phyloP scores from a whole-genome alignment of 2,888 invertebrate species.

The Macrophya alboannulata region DNA sequence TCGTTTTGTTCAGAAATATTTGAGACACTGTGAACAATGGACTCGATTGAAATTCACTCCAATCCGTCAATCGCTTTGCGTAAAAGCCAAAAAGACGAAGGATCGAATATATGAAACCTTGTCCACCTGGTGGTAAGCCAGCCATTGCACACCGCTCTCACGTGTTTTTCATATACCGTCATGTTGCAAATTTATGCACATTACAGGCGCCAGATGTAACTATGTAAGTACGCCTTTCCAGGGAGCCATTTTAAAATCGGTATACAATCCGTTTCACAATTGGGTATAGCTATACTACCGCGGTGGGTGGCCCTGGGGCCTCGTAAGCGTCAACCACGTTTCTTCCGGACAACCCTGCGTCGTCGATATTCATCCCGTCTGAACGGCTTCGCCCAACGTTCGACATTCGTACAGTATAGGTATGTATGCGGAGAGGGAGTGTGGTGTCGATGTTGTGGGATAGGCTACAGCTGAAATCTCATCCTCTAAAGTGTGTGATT shows the following conservation, averaged over 20 bases:
- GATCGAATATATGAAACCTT: background rate
- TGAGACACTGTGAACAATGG: too few species aligned
- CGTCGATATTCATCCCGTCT: conserved; percentile 37
- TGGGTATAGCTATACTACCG: background rate
- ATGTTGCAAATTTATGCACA: background rate
- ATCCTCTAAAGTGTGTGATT: background rate
- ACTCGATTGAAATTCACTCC: too few species aligned
- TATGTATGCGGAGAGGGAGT: background rate
- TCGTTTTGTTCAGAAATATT: background rate
- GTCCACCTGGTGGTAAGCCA: background rate
- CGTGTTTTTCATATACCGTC: background rate
- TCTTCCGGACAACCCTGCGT: conserved; percentile 33
- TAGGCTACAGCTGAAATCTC: background rate
- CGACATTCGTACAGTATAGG: background rate
- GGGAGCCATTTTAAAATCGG: conserved; percentile 41
- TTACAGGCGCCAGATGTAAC: conserved; percentile 8
- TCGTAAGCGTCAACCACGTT: conserved; percentile 49
- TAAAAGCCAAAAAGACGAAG: background rate
- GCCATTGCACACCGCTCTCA: background rate
- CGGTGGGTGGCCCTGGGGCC: conserved; percentile 39
- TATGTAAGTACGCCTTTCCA: conserved; percentile 3
- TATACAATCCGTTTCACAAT: conserved; percentile 37
- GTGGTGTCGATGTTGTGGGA: conserved; percentile 10
- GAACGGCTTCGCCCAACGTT: background rate
- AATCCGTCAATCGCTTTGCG: background rate